These are phyloP conservation scores for Neogale vison DNA, from an alignment of 2,113 vertebrate genomes.

Conservation along the genomic window DNA sequence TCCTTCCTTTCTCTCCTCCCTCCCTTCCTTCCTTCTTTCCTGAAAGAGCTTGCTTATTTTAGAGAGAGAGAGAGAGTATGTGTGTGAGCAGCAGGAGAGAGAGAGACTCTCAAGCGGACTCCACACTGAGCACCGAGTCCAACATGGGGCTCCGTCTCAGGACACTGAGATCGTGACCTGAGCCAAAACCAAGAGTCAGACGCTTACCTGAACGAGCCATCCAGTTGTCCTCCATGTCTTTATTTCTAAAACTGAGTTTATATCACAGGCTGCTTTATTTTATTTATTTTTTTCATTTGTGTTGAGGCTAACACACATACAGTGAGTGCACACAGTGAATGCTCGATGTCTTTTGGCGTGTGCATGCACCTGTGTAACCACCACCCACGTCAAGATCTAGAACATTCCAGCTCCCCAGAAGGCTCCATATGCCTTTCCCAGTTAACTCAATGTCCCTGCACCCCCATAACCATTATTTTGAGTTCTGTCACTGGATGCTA, in stretches of 20 bases:
- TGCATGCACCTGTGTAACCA: neutral
- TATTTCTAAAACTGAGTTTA: neutral
- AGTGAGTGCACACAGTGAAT: neutral
- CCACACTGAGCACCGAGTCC: neutral
- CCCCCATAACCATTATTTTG: neutral
- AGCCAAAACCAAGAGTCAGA: neutral
- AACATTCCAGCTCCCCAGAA: neutral
- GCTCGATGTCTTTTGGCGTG: neutral
- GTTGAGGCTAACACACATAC: neutral
- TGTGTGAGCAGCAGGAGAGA: neutral
- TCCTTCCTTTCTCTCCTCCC: neutral
- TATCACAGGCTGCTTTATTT: neutral
- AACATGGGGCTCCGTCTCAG: neutral
- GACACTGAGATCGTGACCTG: neutral
- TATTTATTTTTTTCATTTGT: neutral
- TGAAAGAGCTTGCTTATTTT: neutral
- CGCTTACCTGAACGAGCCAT: neutral
- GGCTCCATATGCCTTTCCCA: neutral
- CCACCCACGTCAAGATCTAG: neutral
- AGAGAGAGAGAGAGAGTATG: neutral
- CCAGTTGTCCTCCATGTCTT: neutral
- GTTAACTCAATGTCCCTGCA: neutral
- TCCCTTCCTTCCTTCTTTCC: neutral
- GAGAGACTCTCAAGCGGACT: neutral
- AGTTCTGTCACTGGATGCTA: neutral